Conservation (phyloP, 2,797 vertebrate species). For the Hyperoplus lanceolatus region DNA sequence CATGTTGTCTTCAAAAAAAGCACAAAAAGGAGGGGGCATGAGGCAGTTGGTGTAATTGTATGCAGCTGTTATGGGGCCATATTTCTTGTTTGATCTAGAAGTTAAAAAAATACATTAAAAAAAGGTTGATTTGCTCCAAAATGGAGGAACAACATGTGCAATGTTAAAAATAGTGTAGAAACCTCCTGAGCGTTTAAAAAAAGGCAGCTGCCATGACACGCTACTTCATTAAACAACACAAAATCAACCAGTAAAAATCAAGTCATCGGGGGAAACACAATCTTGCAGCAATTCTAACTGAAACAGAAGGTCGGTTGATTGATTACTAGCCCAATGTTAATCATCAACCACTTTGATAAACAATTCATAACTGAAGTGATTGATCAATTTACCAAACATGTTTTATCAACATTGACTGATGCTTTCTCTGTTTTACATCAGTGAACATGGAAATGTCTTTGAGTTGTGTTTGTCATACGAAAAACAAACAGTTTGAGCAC, state of each 20-base stretch:
- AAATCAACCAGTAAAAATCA: background rate
- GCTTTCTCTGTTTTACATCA: background rate
- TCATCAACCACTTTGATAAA: background rate
- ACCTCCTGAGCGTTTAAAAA: background rate
- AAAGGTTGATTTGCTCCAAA: conserved; percentile 16
- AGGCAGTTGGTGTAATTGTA: conserved; percentile 44
- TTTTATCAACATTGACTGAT: background rate
- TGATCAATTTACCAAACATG: background rate
- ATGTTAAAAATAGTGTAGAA: background rate
- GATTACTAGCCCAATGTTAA: background rate
- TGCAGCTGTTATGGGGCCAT: conserved; percentile 26
- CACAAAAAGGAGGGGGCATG: conserved; percentile 23
- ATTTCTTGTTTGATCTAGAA: conserved; percentile 8
- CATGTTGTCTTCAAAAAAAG: conserved; percentile 33
- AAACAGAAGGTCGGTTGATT: background rate
- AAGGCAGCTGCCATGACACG: background rate
- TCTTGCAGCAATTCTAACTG: background rate
- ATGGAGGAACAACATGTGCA: background rate
- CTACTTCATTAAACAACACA: background rate
- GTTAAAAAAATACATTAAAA: background rate
- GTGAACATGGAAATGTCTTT: background rate
- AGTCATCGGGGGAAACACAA: background rate
- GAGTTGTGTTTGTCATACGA: background rate
- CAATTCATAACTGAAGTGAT: background rate
- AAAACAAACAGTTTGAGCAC: background rate